Conservation (phyloP, 1,140 invertebrate species). For the Heliconius hermathena region DNA sequence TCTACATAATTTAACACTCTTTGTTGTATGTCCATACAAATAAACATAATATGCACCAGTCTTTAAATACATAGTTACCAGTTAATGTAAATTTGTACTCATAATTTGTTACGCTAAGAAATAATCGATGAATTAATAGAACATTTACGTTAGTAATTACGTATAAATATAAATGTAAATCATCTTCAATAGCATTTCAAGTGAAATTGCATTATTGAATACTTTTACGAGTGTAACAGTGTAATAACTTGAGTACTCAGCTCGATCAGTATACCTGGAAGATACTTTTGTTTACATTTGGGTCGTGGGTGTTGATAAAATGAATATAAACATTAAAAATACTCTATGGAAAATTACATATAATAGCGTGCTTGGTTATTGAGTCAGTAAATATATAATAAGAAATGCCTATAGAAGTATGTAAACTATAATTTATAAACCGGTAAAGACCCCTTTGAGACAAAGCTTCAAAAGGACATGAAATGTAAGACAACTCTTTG, state of each 20-base stretch:
- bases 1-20: not conserved
- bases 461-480: slow-evolving; percentile 18
- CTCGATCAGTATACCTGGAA: not conserved
- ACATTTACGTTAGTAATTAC: slow-evolving; percentile 3
- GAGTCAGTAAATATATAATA: not conserved
- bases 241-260: not conserved
- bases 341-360: not conserved
- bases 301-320: not conserved
- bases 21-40: not conserved
- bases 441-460: not conserved
- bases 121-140: slow-evolving; percentile 27
- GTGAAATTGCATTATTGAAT: not conserved
- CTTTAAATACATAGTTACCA: not conserved
- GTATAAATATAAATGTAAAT: slow-evolving; percentile 1
- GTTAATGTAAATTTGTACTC: slow-evolving; percentile 1
- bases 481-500: slow-evolving; percentile 13
- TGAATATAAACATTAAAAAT: not conserved
- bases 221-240: not conserved
- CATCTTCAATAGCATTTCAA: not conserved
- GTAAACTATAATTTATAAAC: not conserved
- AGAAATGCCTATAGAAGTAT: not conserved
- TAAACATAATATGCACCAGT: not conserved
- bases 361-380: not conserved
- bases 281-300: not conserved
- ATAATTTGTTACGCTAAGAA: slow-evolving; percentile 24